These are phyloP conservation scores for Julus scanicus DNA, from an alignment of 2,888 invertebrate species.

Conservation along the genomic window DNA sequence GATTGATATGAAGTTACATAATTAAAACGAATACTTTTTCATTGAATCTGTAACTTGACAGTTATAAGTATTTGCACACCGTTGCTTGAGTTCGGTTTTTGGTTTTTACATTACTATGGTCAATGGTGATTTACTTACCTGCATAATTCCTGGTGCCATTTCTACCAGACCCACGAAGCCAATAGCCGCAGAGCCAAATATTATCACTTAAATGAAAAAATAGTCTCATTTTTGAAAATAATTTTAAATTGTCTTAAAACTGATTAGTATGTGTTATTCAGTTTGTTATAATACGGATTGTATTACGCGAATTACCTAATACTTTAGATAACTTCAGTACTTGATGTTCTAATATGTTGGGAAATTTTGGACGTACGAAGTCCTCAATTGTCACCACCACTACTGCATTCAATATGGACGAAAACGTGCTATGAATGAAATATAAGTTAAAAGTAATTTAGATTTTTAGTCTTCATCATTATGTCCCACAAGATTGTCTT, in stretches of 20 bases:
- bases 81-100: too few relatives aligned
- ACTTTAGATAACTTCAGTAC: constrained; percentile 15
- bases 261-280: too few relatives aligned
- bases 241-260: too few relatives aligned
- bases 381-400: constrained; percentile 50
- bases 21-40: background rate
- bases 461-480: background rate
- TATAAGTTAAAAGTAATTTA: background rate
- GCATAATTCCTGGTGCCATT: background rate
- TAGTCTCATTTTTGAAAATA: too few relatives aligned
- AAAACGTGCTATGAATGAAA: constrained; percentile 47
- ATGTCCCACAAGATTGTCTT: background rate
- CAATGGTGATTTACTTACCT: background rate
- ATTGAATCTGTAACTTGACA: too few relatives aligned
- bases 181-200: background rate
- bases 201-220: too few relatives aligned
- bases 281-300: too few relatives aligned
- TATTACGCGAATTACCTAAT: too few relatives aligned
- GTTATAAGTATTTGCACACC: too few relatives aligned
- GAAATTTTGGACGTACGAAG: constrained; percentile 22
- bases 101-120: too few relatives aligned
- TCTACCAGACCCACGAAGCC: background rate
- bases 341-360: background rate
- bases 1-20: background rate
- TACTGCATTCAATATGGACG: constrained; percentile 51